These are phyloP conservation scores for Brachylomia viminalis DNA, from an alignment of 2,888 invertebrate genomes.

Conservation along the genomic window DNA sequence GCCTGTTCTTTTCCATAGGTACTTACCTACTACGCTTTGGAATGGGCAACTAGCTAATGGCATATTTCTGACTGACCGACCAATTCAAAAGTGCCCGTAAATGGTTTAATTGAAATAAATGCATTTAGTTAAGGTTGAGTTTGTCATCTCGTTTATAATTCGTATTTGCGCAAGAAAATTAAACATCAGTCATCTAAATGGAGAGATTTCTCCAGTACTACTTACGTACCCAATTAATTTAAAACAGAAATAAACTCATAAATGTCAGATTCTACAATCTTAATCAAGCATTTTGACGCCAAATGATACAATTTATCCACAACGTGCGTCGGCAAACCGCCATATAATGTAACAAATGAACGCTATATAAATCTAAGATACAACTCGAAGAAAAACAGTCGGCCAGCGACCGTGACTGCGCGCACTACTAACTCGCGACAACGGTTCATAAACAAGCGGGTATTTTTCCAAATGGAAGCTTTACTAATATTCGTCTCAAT, in stretches of 20 bases:
- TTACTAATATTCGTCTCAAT: constrained; percentile 33
- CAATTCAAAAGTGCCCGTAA: too few species aligned
- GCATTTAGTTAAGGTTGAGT: too few species aligned
- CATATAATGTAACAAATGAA: not conserved
- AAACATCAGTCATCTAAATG: constrained; percentile 12
- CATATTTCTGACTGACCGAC: too few species aligned
- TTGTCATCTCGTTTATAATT: constrained; percentile 3
- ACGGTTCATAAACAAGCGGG: too few species aligned
- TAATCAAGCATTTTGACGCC: not conserved
- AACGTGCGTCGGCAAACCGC: not conserved
- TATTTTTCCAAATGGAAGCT: constrained; percentile 17
- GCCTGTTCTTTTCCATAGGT: too few species aligned
- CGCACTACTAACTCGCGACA: not conserved
- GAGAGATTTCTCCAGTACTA: not conserved
- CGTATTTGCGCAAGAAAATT: constrained; percentile 20
- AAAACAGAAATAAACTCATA: constrained; percentile 25
- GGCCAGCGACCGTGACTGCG: constrained; percentile 37
- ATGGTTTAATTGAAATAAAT: too few species aligned
- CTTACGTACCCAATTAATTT: constrained; percentile 12
- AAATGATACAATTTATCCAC: constrained; percentile 20
- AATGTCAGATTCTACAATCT: constrained; percentile 12
- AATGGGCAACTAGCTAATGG: too few species aligned
- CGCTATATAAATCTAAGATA: constrained; percentile 23
- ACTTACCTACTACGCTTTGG: too few species aligned
- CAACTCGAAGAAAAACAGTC: constrained; percentile 29